Evolutionary conservation across 2,113 vertebrate genomes (phyloP), one percentile per base, ranked within the genome.

Genomic region (Rafetus swinhoei): DNA sequence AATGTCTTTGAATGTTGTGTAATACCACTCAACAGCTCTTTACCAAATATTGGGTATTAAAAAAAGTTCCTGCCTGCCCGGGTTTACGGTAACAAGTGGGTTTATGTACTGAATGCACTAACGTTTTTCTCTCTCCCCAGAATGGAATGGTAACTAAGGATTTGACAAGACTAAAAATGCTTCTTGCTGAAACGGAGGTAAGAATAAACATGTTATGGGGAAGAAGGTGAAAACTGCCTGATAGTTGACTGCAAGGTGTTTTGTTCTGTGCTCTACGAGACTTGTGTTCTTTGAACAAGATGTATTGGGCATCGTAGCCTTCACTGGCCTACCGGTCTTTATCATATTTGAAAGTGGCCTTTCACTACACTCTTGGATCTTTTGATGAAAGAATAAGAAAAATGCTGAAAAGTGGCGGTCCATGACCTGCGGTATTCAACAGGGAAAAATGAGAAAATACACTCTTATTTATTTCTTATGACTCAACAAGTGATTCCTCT

Each of bases 111-210:
- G 59, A 89, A 79, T 92, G 2, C 84, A 55, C 85, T 80, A 12
- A 84, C 84, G 0, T 92, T 96, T 85, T 96, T 93, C 74, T 84
- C 69, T 29, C 74, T 96, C 86, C 81, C 82, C 96, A 99, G 99
- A 99, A 99, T 96, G 99, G 99, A 84, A 99, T 99, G 97, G 98
- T 99, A 96, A 98, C 99, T 95, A 99, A 99, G 98, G 99, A 99
- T 98, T 98, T 99, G 97, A 99, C 98, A 92, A 98, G 99, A 97
- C 98, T 99, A 95, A 99, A 99, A 98, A 98, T 98, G 95, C 98
- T 99, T 95, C 99, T 99, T 93, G 98, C 98, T 96, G 99, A 99
- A 98, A 99, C 99, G 81, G 99, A 99, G 98, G 99, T 99, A 98
- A 98, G 97, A 79, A 91, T 94, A 86, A 96, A 29, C 32, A 9